Conservation (phyloP, 2,113 vertebrate genomes). For the Gasterosteus nipponicus region DNA sequence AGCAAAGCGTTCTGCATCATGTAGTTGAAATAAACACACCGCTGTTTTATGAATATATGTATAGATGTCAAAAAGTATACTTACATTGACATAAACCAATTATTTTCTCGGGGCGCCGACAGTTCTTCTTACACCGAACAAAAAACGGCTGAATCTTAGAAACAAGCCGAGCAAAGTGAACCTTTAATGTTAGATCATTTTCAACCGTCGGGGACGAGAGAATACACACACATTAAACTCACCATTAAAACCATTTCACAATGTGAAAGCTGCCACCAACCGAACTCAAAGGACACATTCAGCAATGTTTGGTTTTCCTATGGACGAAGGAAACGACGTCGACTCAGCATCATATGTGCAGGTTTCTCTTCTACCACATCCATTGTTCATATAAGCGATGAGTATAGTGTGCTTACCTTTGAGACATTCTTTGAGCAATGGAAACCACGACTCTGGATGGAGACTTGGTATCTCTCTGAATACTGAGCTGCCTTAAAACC, state of each 20-base stretch:
- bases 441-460: conserved; percentile 46
- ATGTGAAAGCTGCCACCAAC: conserved; percentile 25
- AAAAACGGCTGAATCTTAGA: conserved; percentile 77
- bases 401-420: conserved; percentile 61
- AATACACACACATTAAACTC: conserved; percentile 41
- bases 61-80: conserved; percentile 34
- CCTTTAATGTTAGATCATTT: background rate
- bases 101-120: conserved; percentile 26
- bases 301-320: conserved; percentile 67
- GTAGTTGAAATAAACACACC: background rate
- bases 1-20: background rate
- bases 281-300: conserved; percentile 69
- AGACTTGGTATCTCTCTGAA: conserved; percentile 74
- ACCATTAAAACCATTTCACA: conserved; percentile 67
- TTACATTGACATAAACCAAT: conserved; percentile 59
- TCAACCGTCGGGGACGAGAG: background rate
- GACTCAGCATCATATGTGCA: background rate
- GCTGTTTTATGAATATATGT: background rate
- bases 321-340: background rate
- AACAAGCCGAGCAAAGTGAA: conserved; percentile 1
- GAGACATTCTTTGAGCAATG: conserved; percentile 35
- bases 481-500: conserved; percentile 64
- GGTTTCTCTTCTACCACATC: background rate
- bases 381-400: background rate
- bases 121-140: conserved; percentile 65